Evolutionary conservation across 2,797 vertebrate genomes (phyloP), one percentile per base, ranked within the genome.

Genomic region (Mormyrops boulengeri): DNA sequence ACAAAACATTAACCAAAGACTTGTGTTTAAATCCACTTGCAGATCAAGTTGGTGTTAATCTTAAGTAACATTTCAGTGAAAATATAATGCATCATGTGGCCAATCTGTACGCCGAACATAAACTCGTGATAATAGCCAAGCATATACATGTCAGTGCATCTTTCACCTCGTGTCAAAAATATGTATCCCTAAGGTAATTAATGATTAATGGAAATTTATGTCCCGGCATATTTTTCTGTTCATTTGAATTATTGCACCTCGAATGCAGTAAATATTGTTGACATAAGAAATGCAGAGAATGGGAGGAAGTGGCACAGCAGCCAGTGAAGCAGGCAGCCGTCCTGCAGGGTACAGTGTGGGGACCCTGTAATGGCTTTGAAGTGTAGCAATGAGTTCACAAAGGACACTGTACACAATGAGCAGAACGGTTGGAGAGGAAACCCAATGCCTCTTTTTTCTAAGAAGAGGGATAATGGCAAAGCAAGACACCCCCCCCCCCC

Each of bases 401-500:
- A 62, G 53, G 87, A 87, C 57, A 88, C 84, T 87, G 85, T 87
- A 69, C 57, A 69, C 62, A 44, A 73, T 89, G 57, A 87, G 44
- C 82, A 34, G 44, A 14, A 2, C 47, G 0, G 49, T 53, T 4
- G 87, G 88, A 53, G 62, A 19, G 84, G 60, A 49, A 62, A 89
- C 84, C 17, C 9, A 17, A 87, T 73, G 49, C 84, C 73, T 19
- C n/a, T 69, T 44, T 44, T 87, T 86, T 19, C 85, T 50, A 47
- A 89, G 82, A 19, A 26, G 55, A 17, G 44, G 17, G 80, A 49
- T 50, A 87, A 87, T 88, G 57, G 57, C 44, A 57, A 87, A 66
- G 57, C 87, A n/a, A n/a, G 9, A 41, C 53, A 14, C 87, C 9
- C 34, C 14, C 12, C 84, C 22, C 44, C 50, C 85, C 49, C 85